Percentiles rank a stretch among this genome's conserved stretches.
phyloP scores from a whole-genome alignment of 2,797 vertebrate genomes.

The Pristis pectinata region DNA sequence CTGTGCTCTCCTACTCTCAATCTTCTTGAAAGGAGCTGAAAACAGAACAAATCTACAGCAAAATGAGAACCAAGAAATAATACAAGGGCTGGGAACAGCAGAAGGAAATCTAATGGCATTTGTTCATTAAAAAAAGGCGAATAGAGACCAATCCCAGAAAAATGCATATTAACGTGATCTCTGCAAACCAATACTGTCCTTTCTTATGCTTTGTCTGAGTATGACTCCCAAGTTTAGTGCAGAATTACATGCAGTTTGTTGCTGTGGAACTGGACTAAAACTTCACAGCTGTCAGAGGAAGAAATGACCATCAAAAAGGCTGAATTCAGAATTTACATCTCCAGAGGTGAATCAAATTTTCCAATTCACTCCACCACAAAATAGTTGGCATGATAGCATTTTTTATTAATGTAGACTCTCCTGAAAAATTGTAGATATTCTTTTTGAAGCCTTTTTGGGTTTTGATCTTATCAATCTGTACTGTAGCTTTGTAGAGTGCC shows the following conservation, averaged over 20 bases:
- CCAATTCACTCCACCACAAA: not conserved
- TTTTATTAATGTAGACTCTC: not conserved
- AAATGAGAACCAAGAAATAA: not conserved
- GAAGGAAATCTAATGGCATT: not conserved
- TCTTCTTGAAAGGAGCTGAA: not conserved
- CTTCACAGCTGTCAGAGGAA: not conserved
- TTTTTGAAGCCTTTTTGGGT: not conserved
- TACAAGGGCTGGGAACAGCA: not conserved
- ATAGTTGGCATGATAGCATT: not conserved
- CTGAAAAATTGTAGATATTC: not conserved
- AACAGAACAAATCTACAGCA: not conserved
- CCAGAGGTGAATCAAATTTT: not conserved
- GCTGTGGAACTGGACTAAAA: not conserved
- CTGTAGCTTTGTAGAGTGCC: not conserved
- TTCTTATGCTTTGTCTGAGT: not conserved
- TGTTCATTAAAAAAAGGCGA: not conserved
- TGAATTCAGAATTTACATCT: not conserved
- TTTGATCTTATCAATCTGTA: not conserved
- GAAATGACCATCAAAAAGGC: not conserved
- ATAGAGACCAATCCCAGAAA: not conserved
- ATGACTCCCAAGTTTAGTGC: not conserved
- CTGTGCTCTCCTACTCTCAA: too few species aligned
- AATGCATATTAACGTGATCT: not conserved
- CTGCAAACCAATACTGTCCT: not conserved
- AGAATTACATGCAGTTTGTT: conserved; percentile 15